These are phyloP conservation scores for Julus scandinavius DNA, from an alignment of 2,888 invertebrate species.

Conservation along the genomic window DNA sequence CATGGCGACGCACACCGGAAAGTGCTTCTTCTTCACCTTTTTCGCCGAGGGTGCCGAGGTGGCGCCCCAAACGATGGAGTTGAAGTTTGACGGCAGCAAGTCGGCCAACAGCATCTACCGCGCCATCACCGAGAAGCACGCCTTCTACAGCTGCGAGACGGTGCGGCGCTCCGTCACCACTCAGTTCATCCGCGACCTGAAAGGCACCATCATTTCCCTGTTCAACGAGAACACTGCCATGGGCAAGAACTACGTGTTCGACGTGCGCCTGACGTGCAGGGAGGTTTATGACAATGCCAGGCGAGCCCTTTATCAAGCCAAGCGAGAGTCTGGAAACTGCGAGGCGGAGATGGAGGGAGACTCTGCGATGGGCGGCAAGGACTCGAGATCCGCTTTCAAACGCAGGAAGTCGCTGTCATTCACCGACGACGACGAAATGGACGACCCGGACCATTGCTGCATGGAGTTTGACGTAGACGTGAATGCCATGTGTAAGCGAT, in stretches of 20 bases:
- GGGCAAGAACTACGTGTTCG: constrained; percentile 90
- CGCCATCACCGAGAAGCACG: constrained; percentile 90
- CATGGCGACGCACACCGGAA: constrained; percentile 64
- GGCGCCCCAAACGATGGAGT: constrained; percentile 73
- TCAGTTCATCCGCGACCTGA: constrained; percentile 88
- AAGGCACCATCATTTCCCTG: constrained; percentile 89
- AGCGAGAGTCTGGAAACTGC: background rate
- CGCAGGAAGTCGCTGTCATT: background rate
- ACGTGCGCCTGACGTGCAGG: constrained; percentile 86
- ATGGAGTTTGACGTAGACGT: background rate
- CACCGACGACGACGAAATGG: constrained; percentile 1
- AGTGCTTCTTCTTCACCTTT: constrained; percentile 63
- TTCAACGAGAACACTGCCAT: constrained; percentile 88
- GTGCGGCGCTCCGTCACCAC: constrained; percentile 87
- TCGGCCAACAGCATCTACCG: constrained; percentile 85
- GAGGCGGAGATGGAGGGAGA: background rate
- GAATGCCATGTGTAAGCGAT: constrained; percentile 59
- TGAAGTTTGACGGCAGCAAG: constrained; percentile 82
- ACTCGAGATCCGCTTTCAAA: background rate
- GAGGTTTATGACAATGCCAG: constrained; percentile 90
- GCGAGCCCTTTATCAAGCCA: constrained; percentile 74
- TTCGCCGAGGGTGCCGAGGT: constrained; percentile 62
- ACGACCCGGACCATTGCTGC: background rate
- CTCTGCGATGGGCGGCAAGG: background rate
- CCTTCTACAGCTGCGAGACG: constrained; percentile 92